These are phyloP conservation scores for Athetis lepigone DNA, from an alignment of 2,888 invertebrate genomes.

Conservation along the genomic window DNA sequence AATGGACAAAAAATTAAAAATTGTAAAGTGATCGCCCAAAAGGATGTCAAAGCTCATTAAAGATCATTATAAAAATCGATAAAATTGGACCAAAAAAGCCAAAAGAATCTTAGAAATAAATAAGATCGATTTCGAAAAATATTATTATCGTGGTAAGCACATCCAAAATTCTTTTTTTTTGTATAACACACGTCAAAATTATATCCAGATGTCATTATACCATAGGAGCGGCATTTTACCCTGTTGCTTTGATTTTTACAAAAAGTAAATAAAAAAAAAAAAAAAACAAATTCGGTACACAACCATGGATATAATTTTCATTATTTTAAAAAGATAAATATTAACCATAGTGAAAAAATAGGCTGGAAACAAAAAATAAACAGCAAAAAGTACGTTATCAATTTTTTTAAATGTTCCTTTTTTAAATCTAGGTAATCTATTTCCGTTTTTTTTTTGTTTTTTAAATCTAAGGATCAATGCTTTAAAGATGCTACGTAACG, in stretches of 20 bases:
- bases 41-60: constrained; percentile 52
- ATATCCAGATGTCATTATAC: constrained; percentile 55
- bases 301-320: constrained; percentile 35
- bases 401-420: constrained; percentile 24
- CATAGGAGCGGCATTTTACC: constrained; percentile 69
- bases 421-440: constrained; percentile 45
- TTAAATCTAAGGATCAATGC: constrained; percentile 54
- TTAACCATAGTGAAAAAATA: constrained; percentile 14
- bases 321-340: background rate
- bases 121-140: constrained; percentile 78
- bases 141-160: constrained; percentile 75
- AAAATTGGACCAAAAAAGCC: constrained; percentile 70
- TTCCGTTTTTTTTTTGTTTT: constrained; percentile 41
- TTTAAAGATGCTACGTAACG: constrained; percentile 58
- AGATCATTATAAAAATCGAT: constrained; percentile 64
- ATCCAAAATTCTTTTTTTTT: constrained; percentile 76
- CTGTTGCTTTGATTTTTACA: constrained; percentile 65
- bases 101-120: constrained; percentile 69
- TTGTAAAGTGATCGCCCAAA: constrained; percentile 50
- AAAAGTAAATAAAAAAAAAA: constrained; percentile 24
- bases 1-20: constrained; percentile 35
- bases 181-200: constrained; percentile 58
- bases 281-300: constrained; percentile 24
- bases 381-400: constrained; percentile 30
- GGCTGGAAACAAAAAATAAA: constrained; percentile 10